These are phyloP conservation scores for Phania funesta DNA, from an alignment of 2,888 invertebrate genomes.

Conservation along the genomic window DNA sequence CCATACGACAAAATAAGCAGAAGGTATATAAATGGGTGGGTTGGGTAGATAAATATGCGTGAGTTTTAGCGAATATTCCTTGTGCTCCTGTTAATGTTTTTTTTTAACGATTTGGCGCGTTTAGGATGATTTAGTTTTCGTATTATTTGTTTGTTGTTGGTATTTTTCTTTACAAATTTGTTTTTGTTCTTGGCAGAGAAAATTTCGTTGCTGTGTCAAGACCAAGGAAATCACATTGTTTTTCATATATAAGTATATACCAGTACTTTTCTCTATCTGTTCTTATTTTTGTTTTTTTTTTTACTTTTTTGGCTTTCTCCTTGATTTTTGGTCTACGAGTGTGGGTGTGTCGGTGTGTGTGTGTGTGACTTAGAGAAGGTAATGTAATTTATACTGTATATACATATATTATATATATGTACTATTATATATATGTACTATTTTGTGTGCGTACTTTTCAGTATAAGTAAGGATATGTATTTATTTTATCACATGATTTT, in stretches of 20 bases:
- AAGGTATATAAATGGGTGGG: background rate
- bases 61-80: background rate
- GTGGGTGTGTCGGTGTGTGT: conserved; percentile 1
- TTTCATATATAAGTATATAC: background rate
- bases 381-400: conserved; percentile 2
- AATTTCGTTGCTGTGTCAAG: conserved; percentile 36
- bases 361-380: conserved; percentile 2
- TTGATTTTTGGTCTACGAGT: conserved; percentile 3
- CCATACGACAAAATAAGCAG: background rate
- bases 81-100: conserved; percentile 9
- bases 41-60: background rate
- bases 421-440: background rate
- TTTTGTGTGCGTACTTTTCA: background rate
- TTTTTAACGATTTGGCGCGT: conserved; percentile 59
- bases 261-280: conserved; percentile 28
- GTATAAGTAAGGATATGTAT: background rate
- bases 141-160: conserved; percentile 16
- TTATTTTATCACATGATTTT: conserved; percentile 73
- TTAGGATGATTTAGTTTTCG: conserved; percentile 37
- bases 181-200: too few species aligned
- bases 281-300: conserved; percentile 1
- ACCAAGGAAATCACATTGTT: conserved; percentile 58
- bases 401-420: background rate
- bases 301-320: conserved; percentile 14
- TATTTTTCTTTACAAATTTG: background rate